Conservation (phyloP, 2,113 vertebrate species). For the Perccottus glenii region DNA sequence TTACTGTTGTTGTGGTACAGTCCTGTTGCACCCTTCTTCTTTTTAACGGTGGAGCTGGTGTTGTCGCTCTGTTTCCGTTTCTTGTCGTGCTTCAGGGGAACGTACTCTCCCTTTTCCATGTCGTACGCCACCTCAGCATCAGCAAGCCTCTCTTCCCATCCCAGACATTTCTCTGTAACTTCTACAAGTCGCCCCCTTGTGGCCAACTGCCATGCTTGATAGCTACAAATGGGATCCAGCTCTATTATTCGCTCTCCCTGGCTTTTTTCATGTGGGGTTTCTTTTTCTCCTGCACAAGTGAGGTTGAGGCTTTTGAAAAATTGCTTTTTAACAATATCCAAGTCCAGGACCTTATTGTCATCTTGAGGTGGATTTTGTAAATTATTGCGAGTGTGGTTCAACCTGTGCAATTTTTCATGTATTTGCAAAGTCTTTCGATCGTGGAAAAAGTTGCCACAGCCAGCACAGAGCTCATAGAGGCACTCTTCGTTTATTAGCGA, state of each 20-base stretch:
- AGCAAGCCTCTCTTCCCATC: slow-evolving; percentile 87
- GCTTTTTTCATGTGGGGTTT: slow-evolving; percentile 57
- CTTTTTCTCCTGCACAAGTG: slow-evolving; percentile 64
- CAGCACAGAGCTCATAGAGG: slow-evolving; percentile 91
- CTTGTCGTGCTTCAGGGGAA: slow-evolving; percentile 88
- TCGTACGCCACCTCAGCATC: slow-evolving; percentile 88
- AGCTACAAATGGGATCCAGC: slow-evolving; percentile 93
- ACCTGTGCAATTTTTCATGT: slow-evolving; percentile 87
- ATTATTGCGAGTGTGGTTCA: slow-evolving; percentile 21
- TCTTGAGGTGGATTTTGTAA: slow-evolving; percentile 35
- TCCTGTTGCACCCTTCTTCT: slow-evolving; percentile 65
- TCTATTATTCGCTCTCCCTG: slow-evolving; percentile 85
- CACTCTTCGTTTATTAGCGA: slow-evolving; percentile 85
- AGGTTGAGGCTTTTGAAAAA: slow-evolving; percentile 88
- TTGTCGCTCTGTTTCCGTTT: slow-evolving; percentile 86
- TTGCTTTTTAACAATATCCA: slow-evolving; percentile 68
- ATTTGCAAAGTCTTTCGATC: slow-evolving; percentile 86
- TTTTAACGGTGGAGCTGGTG: slow-evolving; percentile 55
- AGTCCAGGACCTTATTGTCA: slow-evolving; percentile 27
- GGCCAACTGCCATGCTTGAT: slow-evolving; percentile 95
- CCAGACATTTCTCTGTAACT: slow-evolving; percentile 85
- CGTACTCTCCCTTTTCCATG: slow-evolving; percentile 87
- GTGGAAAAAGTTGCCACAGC: slow-evolving; percentile 94
- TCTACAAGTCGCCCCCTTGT: slow-evolving; percentile 91
- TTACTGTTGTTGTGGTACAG: slow-evolving; percentile 31